These are phyloP conservation scores for Marmota flaviventris DNA, from an alignment of 2,113 vertebrate genomes.

Conservation along the genomic window DNA sequence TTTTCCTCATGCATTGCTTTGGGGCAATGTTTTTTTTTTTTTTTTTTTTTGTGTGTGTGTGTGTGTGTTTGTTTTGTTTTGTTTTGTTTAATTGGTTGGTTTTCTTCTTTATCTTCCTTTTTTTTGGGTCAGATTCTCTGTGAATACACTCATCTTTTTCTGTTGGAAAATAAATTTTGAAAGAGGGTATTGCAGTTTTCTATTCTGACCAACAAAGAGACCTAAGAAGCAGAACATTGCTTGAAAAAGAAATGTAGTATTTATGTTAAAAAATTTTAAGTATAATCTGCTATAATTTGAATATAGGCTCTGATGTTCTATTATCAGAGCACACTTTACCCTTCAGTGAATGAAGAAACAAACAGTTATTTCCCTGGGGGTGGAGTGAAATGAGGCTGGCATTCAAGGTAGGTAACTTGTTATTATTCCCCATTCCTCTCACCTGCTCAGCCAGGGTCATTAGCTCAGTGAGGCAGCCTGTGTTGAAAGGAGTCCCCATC, in stretches of 20 bases:
- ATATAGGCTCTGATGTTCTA: neutral
- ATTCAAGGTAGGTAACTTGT: conserved; percentile 9
- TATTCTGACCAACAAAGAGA: neutral
- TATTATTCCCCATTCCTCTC: conserved; percentile 13
- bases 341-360: neutral
- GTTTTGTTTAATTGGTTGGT: too few species aligned
- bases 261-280: neutral
- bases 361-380: neutral
- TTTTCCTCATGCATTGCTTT: neutral
- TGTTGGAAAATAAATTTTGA: neutral
- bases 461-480: conserved; percentile 53
- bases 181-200: neutral
- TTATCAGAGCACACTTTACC: neutral
- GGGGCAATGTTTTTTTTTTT: neutral
- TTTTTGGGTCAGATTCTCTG: neutral
- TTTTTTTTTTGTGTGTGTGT: too few species aligned
- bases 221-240: neutral
- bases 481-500: conserved; percentile 57
- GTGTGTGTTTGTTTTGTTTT: too few species aligned
- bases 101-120: neutral
- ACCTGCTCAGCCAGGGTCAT: conserved; percentile 61
- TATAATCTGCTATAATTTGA: neutral
- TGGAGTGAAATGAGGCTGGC: conserved; percentile 16
- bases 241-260: neutral
- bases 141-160: neutral